Evolutionary conservation across 2,113 vertebrate genomes (phyloP).

Genomic region (Brevimyrus niger): DNA sequence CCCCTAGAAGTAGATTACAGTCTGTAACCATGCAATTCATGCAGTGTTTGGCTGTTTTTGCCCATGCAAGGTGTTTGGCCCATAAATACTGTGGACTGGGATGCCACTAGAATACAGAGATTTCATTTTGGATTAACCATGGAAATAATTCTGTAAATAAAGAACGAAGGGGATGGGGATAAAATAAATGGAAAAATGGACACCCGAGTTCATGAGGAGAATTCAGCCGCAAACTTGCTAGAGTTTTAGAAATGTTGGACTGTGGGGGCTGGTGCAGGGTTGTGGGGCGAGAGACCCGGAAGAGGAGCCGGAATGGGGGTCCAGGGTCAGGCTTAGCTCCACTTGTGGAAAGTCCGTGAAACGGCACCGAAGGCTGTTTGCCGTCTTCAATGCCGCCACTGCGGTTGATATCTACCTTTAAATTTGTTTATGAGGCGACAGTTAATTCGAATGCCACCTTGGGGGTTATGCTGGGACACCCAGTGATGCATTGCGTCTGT

Average conservation of each 20-base stretch:
- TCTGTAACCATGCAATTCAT: neutral
- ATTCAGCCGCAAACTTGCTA: neutral
- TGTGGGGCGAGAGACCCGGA: neutral
- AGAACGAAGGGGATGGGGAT: neutral
- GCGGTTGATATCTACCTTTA: neutral
- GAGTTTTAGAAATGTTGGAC: neutral
- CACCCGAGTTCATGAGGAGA: neutral
- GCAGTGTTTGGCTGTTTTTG: neutral
- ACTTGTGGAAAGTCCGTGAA: neutral
- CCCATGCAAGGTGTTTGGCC: neutral
- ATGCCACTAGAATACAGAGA: neutral
- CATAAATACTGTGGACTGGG: neutral
- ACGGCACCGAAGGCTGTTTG: neutral
- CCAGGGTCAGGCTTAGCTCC: neutral
- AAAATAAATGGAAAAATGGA: neutral
- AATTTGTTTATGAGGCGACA: neutral
- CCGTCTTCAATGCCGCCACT: neutral
- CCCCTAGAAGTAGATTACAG: neutral
- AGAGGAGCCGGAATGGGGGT: neutral
- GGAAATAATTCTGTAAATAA: neutral
- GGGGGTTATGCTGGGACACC: neutral
- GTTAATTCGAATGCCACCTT: neutral
- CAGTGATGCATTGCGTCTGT: conserved; percentile 37
- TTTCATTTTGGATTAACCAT: neutral
- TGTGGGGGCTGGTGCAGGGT: neutral